Evolutionary conservation across 2,113 vertebrate genomes (phyloP).

Genomic region (Phylloscopus trochiloides): DNA sequence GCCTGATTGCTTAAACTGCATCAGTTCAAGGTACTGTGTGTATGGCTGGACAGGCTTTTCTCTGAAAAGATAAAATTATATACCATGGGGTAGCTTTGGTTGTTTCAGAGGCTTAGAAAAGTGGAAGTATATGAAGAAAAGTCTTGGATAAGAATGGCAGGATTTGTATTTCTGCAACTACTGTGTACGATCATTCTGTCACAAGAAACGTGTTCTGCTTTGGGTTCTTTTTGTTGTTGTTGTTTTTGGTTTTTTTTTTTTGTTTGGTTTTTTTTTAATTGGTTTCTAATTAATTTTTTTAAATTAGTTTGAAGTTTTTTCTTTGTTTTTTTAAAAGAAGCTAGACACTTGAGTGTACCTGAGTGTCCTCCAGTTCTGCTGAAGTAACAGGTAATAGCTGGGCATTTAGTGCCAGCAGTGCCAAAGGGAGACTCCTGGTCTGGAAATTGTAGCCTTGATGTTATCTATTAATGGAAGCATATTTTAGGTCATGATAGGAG

Average conservation of each 20-base stretch:
- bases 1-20: neutral
- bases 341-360: neutral
- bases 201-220: neutral
- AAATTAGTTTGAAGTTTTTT: neutral
- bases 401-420: neutral
- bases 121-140: neutral
- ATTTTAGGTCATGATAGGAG: neutral
- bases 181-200: neutral
- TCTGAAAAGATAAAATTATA: neutral
- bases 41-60: neutral
- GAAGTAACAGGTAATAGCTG: neutral
- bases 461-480: neutral
- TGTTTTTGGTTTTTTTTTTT: neutral
- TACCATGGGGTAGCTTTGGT: slow-evolving; percentile 32
- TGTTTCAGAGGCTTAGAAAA: slow-evolving; percentile 1
- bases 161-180: neutral
- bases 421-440: neutral
- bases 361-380: neutral
- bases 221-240: neutral
- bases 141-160: neutral
- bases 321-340: neutral
- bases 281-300: neutral
- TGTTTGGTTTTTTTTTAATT: neutral
- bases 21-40: accelerated
- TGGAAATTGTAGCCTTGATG: neutral